These are phyloP conservation scores for Aspiorhynchus laticeps DNA, from an alignment of 2,113 vertebrate species.

Conservation along the genomic window DNA sequence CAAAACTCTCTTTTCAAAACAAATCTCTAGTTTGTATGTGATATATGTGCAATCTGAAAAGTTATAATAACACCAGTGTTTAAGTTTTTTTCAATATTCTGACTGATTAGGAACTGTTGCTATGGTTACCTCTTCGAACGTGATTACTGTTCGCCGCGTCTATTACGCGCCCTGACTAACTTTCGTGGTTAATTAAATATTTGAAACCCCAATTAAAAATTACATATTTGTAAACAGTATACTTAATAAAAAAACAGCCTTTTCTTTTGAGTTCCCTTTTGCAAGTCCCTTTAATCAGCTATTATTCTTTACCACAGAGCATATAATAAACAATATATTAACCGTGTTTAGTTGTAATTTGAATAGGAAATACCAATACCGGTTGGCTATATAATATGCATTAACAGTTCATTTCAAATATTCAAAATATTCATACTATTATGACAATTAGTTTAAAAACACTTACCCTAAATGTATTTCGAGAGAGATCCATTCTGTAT, in stretches of 20 bases:
- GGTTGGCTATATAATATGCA: background rate
- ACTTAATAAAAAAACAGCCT: background rate
- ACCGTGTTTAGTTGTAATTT: background rate
- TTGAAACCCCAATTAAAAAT: background rate
- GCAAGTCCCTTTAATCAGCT: background rate
- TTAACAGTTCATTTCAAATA: background rate
- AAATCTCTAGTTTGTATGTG: background rate
- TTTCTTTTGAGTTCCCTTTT: background rate
- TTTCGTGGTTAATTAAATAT: background rate
- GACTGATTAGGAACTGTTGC: background rate
- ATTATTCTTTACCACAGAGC: background rate
- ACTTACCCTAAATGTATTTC: slow-evolving; percentile 38
- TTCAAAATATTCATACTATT: background rate
- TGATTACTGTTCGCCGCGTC: background rate
- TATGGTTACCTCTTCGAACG: background rate
- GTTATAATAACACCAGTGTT: background rate
- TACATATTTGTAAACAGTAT: background rate
- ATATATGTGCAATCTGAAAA: background rate
- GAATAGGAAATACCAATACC: background rate
- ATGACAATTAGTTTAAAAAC: background rate
- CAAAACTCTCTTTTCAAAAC: too few species aligned
- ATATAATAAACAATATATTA: background rate
- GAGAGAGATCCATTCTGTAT: background rate
- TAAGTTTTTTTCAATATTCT: background rate
- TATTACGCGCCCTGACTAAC: background rate